phyloP scores from a whole-genome alignment of 2,797 vertebrate species.

The Micrastur ruficollis region DNA sequence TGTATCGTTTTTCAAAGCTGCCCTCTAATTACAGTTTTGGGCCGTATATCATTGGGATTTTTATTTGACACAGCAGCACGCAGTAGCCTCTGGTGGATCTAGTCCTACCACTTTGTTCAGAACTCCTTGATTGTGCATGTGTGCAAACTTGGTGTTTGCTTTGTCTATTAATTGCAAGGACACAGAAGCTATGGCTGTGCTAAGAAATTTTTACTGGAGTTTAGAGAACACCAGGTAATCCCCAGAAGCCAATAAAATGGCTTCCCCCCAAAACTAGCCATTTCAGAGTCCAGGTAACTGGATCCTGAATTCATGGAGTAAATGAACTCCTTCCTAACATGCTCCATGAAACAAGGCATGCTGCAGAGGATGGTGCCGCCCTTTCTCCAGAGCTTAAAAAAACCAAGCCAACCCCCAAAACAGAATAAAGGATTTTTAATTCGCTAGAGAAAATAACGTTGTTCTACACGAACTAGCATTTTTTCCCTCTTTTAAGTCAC shows the following conservation, averaged over 20 bases:
- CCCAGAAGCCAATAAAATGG: neutral
- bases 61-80: neutral
- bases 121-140: neutral
- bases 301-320: neutral
- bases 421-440: neutral
- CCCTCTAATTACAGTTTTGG: neutral
- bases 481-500: neutral
- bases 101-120: neutral
- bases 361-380: neutral
- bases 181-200: neutral
- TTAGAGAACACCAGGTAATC: neutral
- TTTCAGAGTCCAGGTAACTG: neutral
- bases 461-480: neutral
- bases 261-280: neutral
- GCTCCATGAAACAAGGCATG: neutral
- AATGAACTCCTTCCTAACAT: neutral
- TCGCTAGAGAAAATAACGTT: neutral
- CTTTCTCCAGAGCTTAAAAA: neutral
- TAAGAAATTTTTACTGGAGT: neutral
- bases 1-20: neutral
- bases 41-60: neutral
- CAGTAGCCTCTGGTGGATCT: neutral
- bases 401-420: neutral
- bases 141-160: neutral
- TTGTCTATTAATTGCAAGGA: neutral